Percentiles rank a stretch among this genome's conserved stretches.
Evolutionary conservation across 1,140 invertebrate genomes (phyloP).

Genomic region (Venustaconcha ellipsiformis): DNA sequence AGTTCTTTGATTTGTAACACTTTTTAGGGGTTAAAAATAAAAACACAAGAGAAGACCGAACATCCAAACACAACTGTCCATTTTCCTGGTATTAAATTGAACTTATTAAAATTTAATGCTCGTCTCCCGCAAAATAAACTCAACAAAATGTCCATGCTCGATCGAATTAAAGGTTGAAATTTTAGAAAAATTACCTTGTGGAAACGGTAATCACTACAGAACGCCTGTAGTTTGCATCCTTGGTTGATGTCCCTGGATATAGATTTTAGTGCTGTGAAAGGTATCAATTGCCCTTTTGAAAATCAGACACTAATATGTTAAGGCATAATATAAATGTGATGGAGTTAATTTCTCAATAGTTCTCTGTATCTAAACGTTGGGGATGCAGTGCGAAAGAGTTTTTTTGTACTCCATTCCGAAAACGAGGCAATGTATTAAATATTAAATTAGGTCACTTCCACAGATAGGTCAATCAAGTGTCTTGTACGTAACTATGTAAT

Average conservation of each 20-base stretch:
- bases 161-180: neutral
- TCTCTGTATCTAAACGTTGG: constrained; percentile 7
- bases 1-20: neutral
- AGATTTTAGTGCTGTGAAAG: constrained; percentile 15
- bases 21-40: constrained; percentile 1
- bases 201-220: constrained; percentile 27
- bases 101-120: neutral
- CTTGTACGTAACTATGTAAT: constrained; percentile 6
- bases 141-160: neutral
- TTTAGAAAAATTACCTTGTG: constrained; percentile 2
- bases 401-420: constrained; percentile 8
- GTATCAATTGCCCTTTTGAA: neutral
- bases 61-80: no score
- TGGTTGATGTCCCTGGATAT: constrained; percentile 20
- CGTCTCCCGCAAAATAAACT: neutral
- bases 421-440: constrained; percentile 5
- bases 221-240: constrained; percentile 21
- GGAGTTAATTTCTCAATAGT: constrained; percentile 6
- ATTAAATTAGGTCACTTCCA: constrained; percentile 8
- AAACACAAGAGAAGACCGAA: neutral
- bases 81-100: neutral
- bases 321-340: constrained; percentile 8
- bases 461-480: constrained; percentile 2
- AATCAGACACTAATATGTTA: neutral
- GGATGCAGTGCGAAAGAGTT: neutral